Percentiles rank a stretch among this genome's conserved stretches.
phyloP scores from a whole-genome alignment of 2,113 vertebrate genomes.

The Prochilodus magdalenae region DNA sequence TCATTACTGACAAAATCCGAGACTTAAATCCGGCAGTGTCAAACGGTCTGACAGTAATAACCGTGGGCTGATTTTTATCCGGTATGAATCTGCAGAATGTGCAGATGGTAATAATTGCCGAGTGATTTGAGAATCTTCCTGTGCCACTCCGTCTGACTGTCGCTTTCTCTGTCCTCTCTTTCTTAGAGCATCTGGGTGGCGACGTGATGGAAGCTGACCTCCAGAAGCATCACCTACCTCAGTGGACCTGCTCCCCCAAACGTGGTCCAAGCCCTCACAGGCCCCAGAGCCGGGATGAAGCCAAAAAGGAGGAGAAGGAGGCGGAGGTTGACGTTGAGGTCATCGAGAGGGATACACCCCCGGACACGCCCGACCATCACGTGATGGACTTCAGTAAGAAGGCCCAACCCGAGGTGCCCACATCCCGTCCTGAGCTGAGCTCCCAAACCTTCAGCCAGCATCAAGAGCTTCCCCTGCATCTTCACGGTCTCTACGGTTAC shows the following conservation, averaged over 20 bases:
- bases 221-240: constrained; percentile 64
- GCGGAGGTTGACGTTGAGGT: constrained; percentile 70
- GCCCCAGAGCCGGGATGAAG: constrained; percentile 26
- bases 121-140: too few relatives aligned
- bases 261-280: constrained; percentile 4
- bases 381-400: constrained; percentile 71
- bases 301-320: constrained; percentile 61
- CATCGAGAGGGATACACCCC: constrained; percentile 72
- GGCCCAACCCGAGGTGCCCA: not conserved
- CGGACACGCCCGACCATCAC: constrained; percentile 73
- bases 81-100: too few relatives aligned
- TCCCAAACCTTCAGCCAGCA: not conserved
- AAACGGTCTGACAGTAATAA: too few relatives aligned
- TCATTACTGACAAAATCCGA: too few relatives aligned
- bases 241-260: constrained; percentile 42
- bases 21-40: too few relatives aligned
- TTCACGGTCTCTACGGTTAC: constrained; percentile 70
- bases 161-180: constrained; percentile 1
- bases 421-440: not conserved
- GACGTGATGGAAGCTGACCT: constrained; percentile 47
- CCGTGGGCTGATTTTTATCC: not conserved
- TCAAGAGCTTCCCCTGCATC: constrained; percentile 65
- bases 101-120: too few relatives aligned
- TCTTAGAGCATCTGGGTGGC: constrained; percentile 57
- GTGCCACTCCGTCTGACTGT: not conserved